phyloP scores from a whole-genome alignment of 2,888 invertebrate genomes.

The Sympetrum striolatum region DNA sequence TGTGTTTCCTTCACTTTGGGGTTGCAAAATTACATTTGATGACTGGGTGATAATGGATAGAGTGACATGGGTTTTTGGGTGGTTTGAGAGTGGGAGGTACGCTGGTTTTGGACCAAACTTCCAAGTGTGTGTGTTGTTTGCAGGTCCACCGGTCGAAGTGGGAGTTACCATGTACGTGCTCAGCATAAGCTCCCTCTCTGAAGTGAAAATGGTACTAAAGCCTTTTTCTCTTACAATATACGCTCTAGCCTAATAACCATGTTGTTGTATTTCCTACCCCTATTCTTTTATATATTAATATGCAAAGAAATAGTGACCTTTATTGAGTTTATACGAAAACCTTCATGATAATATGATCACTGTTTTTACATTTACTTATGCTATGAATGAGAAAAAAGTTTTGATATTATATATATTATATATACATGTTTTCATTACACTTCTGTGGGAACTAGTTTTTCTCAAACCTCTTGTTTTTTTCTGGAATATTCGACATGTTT shows the following conservation, averaged over 20 bases:
- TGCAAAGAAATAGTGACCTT: slow-evolving; percentile 44
- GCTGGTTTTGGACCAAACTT: slow-evolving; percentile 37
- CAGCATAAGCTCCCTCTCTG: slow-evolving; percentile 67
- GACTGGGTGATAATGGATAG: slow-evolving; percentile 2
- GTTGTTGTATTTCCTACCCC: slow-evolving; percentile 29
- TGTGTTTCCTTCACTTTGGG: slow-evolving; percentile 42
- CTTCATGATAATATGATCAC: slow-evolving; percentile 10
- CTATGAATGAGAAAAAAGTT: slow-evolving; percentile 32
- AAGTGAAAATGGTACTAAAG: slow-evolving; percentile 65
- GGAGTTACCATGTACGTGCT: slow-evolving; percentile 67
- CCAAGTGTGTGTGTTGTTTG: slow-evolving; percentile 56
- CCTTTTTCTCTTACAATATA: slow-evolving; percentile 39
- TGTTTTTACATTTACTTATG: not conserved
- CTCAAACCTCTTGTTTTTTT: slow-evolving; percentile 23
- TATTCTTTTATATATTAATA: slow-evolving; percentile 4
- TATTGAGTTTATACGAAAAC: slow-evolving; percentile 37
- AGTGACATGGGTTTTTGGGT: slow-evolving; percentile 18
- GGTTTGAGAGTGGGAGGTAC: not conserved
- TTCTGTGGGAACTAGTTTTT: not conserved
- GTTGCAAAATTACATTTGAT: not conserved
- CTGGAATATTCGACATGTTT: slow-evolving; percentile 5
- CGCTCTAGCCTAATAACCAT: slow-evolving; percentile 36
- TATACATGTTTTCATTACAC: slow-evolving; percentile 29
- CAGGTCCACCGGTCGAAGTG: slow-evolving; percentile 65
- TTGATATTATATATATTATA: slow-evolving; percentile 9